Evolutionary conservation across 2,113 vertebrate species (phyloP), one percentile per base, ranked within the genome.

Genomic region (Podarcis cretensis): DNA sequence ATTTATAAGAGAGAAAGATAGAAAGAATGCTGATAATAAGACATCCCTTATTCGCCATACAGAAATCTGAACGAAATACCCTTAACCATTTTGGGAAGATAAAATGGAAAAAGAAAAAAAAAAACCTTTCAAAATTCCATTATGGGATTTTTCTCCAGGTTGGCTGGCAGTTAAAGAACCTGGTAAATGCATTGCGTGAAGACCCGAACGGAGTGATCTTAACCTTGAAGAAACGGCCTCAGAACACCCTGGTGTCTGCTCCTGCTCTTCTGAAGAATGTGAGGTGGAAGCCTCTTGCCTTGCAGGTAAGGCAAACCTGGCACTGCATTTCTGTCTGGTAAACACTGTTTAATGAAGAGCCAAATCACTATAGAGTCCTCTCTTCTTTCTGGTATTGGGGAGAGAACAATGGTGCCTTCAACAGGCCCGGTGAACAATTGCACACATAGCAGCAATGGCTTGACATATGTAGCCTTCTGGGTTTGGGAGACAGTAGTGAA

Each of bases 111-210:
- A 84, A 3, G 1, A 8, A 83, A 66, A 48, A 27, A 4, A 12
- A 66, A 13, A 9, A 93, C 78, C 88, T 93, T 90, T 92, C 89
- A 85, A 83, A 91, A 89, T 84, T 91, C 87, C 91, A 5, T 91
- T 82, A 73, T 73, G 94, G 74, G 4, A 75, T 93, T 95, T 94
- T 81, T 94, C 92, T 79, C 86, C 90, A 98, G 98, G 98, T 98
- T 93, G 98, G 98, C 93, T 98, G 98, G 98, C 98, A 98, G 95
- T 95, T 99, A 96, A 98, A 98, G 96, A 98, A 98, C 95, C 94
- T 98, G 35, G 98, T 98, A 73, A 98, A 98, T 79, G 98, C 98
- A n/a, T 88, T 98, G 92, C 97, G 98, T 90, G 98, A 98, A 94
- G 98, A 98, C 93, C 98, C 98, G 21, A 98, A 96, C 1, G 98